Base-by-base conservation (phyloP, 2,888 invertebrate genomes). In the Bombyx huttoni region DNA sequence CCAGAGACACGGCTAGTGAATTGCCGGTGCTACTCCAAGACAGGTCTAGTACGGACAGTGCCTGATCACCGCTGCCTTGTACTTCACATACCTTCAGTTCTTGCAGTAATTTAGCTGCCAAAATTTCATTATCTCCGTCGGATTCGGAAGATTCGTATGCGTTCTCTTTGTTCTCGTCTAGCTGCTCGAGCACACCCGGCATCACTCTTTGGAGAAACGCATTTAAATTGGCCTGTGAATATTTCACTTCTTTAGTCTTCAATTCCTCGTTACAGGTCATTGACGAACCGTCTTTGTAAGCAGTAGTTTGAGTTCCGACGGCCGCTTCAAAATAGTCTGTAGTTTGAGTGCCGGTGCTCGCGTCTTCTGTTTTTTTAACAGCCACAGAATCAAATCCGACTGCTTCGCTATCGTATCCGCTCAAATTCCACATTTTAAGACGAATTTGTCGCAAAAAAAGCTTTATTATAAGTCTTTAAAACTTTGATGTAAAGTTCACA, bases 1-100 rank as follows among this genome's bases (percentile, higher is more conserved):
- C 88, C 1, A 79, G 57, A 1, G 84, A 76, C 0, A 79, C 69
- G 0, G 87, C 88, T 9, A 88, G 24, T 0, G 81, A 76, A 50
- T 80, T 82, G 0, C 85, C 86, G 0, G 74, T 71, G 49, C 75
- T 78, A 55, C 81, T 85, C 81, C 83, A 87, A 0, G 75, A 70
- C 0, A 84, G 45, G 1, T 71, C 73, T 0, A 87, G 55, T 1
- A 86, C 68, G 0, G 76, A 70, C 0, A 64, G 58, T 0, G 74
- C 57, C 8, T 71, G 67, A n/a, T 86, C 86, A 0, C 85, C 86
- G 0, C 73, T 70, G 0, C 81, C 82, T 0, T 59, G 60, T 0
- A 63, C 55, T 1, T 80, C 76, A 0, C 61, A 61, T 1, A 75
- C 55, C 7, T 68, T 68, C 0, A 86, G 65, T 55, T 82, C 80